Percentiles rank a stretch among this genome's conserved stretches.
These are phyloP conservation scores for Hymenochirus boettgeri DNA, from an alignment of 2,113 vertebrate genomes.

Conservation along the genomic window DNA sequence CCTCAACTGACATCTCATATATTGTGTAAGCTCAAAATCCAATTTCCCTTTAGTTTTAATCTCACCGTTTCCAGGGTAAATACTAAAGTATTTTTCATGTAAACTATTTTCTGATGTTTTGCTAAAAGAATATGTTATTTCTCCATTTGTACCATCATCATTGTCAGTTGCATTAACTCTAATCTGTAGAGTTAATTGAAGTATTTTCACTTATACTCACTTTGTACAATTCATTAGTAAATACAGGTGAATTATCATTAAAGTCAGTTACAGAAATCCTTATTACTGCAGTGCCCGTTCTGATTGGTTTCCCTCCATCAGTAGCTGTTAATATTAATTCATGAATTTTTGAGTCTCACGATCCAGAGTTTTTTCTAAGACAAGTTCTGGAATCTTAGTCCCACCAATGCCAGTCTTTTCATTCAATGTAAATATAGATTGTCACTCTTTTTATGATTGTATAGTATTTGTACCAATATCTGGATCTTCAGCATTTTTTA, in stretches of 20 bases:
- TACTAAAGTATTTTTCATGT: slow-evolving; percentile 39
- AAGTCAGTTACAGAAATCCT: slow-evolving; percentile 52
- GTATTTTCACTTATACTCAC: slow-evolving; percentile 11
- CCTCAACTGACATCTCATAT: not conserved
- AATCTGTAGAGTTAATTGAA: slow-evolving; percentile 38
- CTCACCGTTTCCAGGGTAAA: slow-evolving; percentile 28
- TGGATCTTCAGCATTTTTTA: slow-evolving; percentile 54
- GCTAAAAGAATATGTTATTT: slow-evolving; percentile 45
- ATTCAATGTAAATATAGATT: slow-evolving; percentile 51
- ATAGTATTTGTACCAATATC: slow-evolving; percentile 54
- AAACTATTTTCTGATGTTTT: slow-evolving; percentile 16
- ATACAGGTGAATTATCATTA: slow-evolving; percentile 57
- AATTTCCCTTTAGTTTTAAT: not conserved
- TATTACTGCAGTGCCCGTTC: slow-evolving; percentile 54
- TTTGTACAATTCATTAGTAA: slow-evolving; percentile 44
- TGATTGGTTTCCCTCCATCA: slow-evolving; percentile 56
- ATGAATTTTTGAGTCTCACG: not conserved
- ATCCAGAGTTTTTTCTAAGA: slow-evolving; percentile 44
- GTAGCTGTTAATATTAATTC: slow-evolving; percentile 50
- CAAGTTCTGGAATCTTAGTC: slow-evolving; percentile 48
- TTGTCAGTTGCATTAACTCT: slow-evolving; percentile 49
- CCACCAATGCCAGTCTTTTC: slow-evolving; percentile 45
- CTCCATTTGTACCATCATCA: slow-evolving; percentile 53
- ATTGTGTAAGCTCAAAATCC: not conserved
- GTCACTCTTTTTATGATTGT: slow-evolving; percentile 45